Base-by-base conservation (phyloP, 2,797 vertebrate species). In the Chaenodraco wilsoni region DNA sequence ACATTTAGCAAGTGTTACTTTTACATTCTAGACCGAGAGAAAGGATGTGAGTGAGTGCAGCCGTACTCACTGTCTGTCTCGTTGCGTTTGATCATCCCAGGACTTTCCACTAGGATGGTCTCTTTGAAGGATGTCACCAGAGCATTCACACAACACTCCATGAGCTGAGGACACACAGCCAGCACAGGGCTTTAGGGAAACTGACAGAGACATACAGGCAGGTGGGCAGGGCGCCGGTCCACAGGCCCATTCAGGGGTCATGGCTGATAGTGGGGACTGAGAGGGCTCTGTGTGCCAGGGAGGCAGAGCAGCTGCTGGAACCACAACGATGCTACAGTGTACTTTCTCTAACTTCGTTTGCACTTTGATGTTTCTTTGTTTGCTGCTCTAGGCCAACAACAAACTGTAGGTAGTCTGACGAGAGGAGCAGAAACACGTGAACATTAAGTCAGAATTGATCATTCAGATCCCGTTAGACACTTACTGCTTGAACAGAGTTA, bases 91-190 rank as follows among this genome's bases (percentile, higher is more conserved):
- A 99, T 99, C 98, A 99, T 99, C 91, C 97, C 98, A 66, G 98
- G 97, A 93, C 97, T 98, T 90, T 99, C 98, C 11, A 96, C 96
- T 83, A 99, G 93, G 93, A 99, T 98, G 14, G 98, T 99, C 86
- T 99, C 98, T 93, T 98, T 99, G 88, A 99, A 99, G 17, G 96
- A 98, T 9, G 97, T 99, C 92, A 99, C 98, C 88, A 99, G 94
- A 69, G 97, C 97, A 84, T 98, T 99, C 85, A 99, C 98, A 85
- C 98, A 99, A 92, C 98, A 99, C 84, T 99, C 98, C 97, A 99
- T 99, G 55, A 99, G 96, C 98, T 99, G 46, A 59, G 27, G 63
- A 79, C 0, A 72, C 19, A 78, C 11, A 16, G 4, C 41, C 51
- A 50, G 68, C 31, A 75, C 7, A 69, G 27, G 27, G 43, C 44